A percentile compares a stretch with the other conserved stretches of the same genome.
These are phyloP conservation scores for Pampusana beccarii DNA, from an alignment of 2,113 vertebrate species.

Conservation along the genomic window DNA sequence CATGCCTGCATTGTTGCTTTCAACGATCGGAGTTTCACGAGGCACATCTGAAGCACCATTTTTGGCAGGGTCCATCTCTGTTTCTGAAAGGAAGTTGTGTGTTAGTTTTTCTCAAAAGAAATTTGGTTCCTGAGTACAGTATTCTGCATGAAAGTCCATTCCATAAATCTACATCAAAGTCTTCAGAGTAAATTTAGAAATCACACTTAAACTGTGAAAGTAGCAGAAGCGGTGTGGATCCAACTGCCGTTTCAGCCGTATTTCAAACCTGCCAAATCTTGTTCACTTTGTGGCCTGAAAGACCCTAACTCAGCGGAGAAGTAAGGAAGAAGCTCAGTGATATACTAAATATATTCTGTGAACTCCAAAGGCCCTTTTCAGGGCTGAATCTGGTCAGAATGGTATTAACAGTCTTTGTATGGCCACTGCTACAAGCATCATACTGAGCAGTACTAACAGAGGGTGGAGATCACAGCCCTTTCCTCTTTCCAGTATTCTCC, in stretches of 20 bases:
- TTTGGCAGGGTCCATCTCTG: neutral
- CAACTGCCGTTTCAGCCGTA: neutral
- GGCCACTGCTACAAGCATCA: neutral
- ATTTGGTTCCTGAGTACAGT: neutral
- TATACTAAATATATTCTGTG: neutral
- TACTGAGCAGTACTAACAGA: neutral
- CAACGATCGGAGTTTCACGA: rapidly evolving
- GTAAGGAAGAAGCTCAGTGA: neutral
- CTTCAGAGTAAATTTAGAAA: neutral
- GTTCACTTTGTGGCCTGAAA: neutral
- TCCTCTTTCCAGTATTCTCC: neutral
- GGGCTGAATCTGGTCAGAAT: neutral
- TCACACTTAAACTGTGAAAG: neutral
- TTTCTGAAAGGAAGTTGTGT: neutral
- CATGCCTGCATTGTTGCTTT: neutral
- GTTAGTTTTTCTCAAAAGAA: neutral
- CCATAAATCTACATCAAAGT: neutral
- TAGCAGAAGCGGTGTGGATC: neutral
- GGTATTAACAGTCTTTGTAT: neutral
- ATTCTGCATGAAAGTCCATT: neutral
- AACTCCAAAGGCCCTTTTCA: neutral
- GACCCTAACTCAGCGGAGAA: neutral
- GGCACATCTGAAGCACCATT: neutral
- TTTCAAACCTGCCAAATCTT: neutral
- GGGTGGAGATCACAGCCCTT: neutral